These are phyloP conservation scores for Pseudomyrmex sp. DNA, from an alignment of 1,140 invertebrate genomes.

Conservation along the genomic window DNA sequence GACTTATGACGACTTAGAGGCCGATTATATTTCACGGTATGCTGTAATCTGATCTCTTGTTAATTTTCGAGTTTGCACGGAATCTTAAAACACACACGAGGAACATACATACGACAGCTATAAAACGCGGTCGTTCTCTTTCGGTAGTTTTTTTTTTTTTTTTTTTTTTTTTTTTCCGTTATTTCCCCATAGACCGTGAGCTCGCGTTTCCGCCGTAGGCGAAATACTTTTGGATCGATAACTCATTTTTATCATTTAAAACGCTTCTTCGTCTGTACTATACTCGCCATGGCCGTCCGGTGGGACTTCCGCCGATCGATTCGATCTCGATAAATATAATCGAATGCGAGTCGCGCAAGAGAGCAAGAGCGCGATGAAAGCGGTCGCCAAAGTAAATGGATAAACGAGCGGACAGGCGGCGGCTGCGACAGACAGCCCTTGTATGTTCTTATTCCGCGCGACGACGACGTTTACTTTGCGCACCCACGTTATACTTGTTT, in stretches of 20 bases:
- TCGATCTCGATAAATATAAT: constrained; percentile 54
- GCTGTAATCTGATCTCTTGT: not conserved
- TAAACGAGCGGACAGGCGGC: constrained; percentile 14
- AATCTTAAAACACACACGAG: constrained; percentile 1
- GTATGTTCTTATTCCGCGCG: not conserved
- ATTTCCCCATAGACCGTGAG: constrained; percentile 57
- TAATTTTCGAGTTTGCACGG: constrained; percentile 21
- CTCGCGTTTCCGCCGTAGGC: constrained; percentile 48
- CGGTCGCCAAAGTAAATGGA: not conserved
- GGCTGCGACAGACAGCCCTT: constrained; percentile 23
- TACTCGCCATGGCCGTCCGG: not conserved
- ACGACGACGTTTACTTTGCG: constrained; percentile 35
- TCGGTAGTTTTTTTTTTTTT: constrained; percentile 21
- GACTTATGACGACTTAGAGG: constrained; percentile 9
- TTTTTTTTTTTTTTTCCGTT: constrained; percentile 50
- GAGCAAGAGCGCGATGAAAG: not conserved
- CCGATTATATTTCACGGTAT: constrained; percentile 11
- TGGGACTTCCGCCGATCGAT: not conserved
- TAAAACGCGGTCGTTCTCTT: not conserved
- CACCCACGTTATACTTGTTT: constrained; percentile 26
- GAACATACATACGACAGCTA: constrained; percentile 18
- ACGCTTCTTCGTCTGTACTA: constrained; percentile 5
- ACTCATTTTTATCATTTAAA: constrained; percentile 63
- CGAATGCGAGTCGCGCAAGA: constrained; percentile 1
- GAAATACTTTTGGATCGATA: constrained; percentile 53